A percentile compares a stretch with the other conserved stretches of the same genome.
Evolutionary conservation across 2,113 vertebrate species (phyloP).

Genomic region (Eurypyga helias): DNA sequence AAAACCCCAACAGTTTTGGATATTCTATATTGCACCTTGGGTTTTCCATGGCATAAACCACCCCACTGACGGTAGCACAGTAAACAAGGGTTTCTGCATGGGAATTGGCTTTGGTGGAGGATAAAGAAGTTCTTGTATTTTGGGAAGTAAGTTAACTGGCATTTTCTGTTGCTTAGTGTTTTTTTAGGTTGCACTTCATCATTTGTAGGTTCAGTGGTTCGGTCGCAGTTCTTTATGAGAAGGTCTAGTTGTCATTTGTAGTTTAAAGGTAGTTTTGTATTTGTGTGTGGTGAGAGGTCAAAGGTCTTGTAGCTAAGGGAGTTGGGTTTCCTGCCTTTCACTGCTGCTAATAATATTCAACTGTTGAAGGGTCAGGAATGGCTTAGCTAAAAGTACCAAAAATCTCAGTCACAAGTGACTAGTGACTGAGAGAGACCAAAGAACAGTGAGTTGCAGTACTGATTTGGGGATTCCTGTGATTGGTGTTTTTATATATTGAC

Average conservation of each 20-base stretch:
- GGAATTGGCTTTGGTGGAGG: not conserved
- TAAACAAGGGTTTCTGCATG: not conserved
- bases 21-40: not conserved
- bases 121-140: not conserved
- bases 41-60: not conserved
- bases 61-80: not conserved
- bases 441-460: not conserved
- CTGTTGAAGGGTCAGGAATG: not conserved
- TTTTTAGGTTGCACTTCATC: not conserved
- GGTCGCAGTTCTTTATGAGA: not conserved
- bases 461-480: not conserved
- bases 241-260: not conserved
- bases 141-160: not conserved
- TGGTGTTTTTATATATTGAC: not conserved
- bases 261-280: not conserved
- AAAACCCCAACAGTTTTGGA: rapidly evolving
- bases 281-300: not conserved
- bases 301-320: not conserved
- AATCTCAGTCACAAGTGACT: not conserved
- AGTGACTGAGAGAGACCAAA: not conserved
- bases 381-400: not conserved
- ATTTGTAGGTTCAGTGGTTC: not conserved
- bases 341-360: not conserved
- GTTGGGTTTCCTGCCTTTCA: not conserved
- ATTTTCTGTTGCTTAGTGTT: not conserved